phyloP scores from a whole-genome alignment of 2,888 invertebrate genomes.

The Nemurella pictetii region DNA sequence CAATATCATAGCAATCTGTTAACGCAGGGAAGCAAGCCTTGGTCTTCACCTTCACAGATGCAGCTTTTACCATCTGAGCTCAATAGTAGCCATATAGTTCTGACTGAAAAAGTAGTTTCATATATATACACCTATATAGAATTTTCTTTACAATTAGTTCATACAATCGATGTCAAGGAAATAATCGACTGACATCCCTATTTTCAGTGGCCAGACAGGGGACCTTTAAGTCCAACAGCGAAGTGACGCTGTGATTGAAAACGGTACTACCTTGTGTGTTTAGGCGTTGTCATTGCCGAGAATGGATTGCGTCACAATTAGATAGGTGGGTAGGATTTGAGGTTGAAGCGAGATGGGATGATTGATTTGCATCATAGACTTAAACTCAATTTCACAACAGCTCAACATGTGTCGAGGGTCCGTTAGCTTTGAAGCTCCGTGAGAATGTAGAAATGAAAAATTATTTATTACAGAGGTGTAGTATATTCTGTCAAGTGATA shows the following conservation, averaged over 20 bases:
- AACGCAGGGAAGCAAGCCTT: no score
- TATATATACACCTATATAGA: no score
- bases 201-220: conserved; percentile 29
- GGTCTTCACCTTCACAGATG: no score
- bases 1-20: no score
- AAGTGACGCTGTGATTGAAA: conserved; percentile 35
- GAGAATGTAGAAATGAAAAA: not conserved
- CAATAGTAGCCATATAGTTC: no score
- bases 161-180: no score
- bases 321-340: not conserved
- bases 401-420: not conserved
- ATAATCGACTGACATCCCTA: not conserved
- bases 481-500: not conserved
- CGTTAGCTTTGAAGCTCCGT: not conserved
- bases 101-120: no score
- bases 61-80: no score
- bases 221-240: conserved; percentile 35
- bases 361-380: not conserved
- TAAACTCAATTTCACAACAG: not conserved
- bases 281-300: not conserved
- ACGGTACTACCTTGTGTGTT: conserved; percentile 35
- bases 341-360: not conserved
- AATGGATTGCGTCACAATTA: not conserved
- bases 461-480: not conserved
- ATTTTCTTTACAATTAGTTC: no score